Evolutionary conservation across 2,797 vertebrate genomes (phyloP).

Genomic region (Coilia nasus): DNA sequence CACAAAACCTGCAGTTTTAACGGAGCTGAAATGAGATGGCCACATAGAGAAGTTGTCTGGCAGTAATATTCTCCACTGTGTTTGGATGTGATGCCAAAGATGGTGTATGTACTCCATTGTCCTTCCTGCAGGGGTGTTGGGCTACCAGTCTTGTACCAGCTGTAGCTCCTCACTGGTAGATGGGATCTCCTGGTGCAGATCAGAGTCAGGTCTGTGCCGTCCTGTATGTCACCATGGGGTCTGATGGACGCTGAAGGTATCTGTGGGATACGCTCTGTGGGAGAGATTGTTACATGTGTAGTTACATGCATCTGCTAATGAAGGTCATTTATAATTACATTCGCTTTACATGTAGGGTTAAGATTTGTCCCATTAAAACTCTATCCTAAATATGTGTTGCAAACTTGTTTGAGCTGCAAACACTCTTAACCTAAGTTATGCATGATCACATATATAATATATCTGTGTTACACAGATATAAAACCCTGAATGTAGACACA

Average conservation of each 20-base stretch:
- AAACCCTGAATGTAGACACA: too few species aligned
- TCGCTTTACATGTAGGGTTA: too few species aligned
- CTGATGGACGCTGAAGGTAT: neutral
- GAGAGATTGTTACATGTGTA: neutral
- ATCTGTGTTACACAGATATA: neutral
- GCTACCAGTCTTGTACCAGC: neutral
- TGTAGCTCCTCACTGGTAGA: conserved; percentile 24
- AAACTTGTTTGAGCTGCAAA: neutral
- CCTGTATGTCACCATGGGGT: neutral
- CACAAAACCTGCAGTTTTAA: too few species aligned
- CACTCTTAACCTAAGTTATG: neutral
- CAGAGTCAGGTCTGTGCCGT: conserved; percentile 24
- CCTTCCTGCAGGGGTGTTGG: neutral
- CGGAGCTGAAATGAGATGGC: too few species aligned
- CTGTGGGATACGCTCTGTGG: neutral
- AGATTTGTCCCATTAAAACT: too few species aligned
- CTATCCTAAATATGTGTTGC: neutral
- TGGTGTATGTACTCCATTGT: neutral
- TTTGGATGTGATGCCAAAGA: neutral
- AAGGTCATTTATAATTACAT: too few species aligned
- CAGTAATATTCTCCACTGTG: neutral
- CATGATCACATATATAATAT: conserved; percentile 3
- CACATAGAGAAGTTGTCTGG: neutral
- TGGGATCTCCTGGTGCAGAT: conserved; percentile 36
- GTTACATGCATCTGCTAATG: neutral